Conservation (phyloP, 2,888 invertebrate species). For the Syrista parreyssii region DNA sequence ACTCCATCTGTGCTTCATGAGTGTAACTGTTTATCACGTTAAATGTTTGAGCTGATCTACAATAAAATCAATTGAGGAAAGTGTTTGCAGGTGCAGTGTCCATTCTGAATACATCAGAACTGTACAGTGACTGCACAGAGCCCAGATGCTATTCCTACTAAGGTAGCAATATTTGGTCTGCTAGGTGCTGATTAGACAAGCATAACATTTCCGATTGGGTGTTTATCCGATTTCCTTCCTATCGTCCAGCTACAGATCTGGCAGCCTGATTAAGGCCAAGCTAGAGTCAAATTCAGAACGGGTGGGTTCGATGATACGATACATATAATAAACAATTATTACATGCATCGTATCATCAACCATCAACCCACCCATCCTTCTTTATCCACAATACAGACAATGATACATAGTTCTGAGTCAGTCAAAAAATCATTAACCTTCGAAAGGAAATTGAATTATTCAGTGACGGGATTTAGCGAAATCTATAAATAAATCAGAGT, state of each 20-base stretch:
- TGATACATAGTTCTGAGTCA: too few relatives aligned
- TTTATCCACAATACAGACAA: too few relatives aligned
- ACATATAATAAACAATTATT: too few relatives aligned
- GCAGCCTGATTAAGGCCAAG: background rate
- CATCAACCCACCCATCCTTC: too few relatives aligned
- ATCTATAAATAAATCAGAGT: background rate
- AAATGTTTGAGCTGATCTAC: background rate
- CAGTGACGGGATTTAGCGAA: too few relatives aligned
- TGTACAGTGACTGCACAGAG: background rate
- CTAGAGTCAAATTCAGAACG: background rate
- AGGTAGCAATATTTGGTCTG: background rate
- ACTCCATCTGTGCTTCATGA: background rate
- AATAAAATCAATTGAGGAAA: background rate
- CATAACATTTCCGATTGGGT: background rate
- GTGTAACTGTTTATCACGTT: background rate
- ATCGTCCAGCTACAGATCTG: background rate
- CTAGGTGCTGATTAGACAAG: background rate
- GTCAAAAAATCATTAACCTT: background rate
- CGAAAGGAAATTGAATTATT: background rate
- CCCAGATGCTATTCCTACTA: background rate
- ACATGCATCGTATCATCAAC: too few relatives aligned
- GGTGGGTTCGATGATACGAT: background rate
- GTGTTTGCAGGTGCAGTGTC: background rate
- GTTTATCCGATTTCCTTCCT: background rate
- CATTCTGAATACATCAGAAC: background rate